Percentiles rank a stretch among this genome's conserved stretches.
Evolutionary conservation across 2,797 vertebrate genomes (phyloP).

Genomic region (Enteromius argenteus): DNA sequence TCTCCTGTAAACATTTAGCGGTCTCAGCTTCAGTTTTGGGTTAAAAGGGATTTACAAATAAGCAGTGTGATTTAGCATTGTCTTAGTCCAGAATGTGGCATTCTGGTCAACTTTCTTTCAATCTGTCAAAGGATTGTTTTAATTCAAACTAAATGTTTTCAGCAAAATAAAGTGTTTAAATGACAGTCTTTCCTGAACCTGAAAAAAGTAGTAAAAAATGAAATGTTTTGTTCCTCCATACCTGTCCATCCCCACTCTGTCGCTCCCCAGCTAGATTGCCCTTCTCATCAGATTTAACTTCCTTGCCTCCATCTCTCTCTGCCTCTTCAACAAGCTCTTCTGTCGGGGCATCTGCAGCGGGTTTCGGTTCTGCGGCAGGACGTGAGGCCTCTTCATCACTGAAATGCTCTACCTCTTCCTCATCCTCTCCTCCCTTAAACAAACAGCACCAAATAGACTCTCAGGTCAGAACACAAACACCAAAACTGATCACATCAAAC

Average conservation of each 20-base stretch:
- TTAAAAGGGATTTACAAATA: not conserved
- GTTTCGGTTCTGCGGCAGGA: constrained; percentile 70
- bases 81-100: not conserved
- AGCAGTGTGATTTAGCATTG: not conserved
- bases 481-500: not conserved
- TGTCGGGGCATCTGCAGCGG: constrained; percentile 77
- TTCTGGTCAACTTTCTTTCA: not conserved
- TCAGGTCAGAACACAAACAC: not conserved
- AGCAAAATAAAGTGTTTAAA: not conserved
- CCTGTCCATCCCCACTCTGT: constrained; percentile 97
- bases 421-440: constrained; percentile 81
- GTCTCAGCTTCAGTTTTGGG: not conserved
- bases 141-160: not conserved
- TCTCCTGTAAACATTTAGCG: constrained; percentile 81
- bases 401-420: constrained; percentile 79
- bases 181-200: not conserved
- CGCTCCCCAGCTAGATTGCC: constrained; percentile 89
- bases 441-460: not conserved
- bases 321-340: constrained; percentile 73
- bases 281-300: constrained; percentile 84
- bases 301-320: constrained; percentile 71
- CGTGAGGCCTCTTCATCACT: constrained; percentile 85
- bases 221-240: constrained; percentile 65
- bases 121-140: not conserved
- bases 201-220: not conserved